Conservation (phyloP, 2,797 vertebrate species). For the Pangasius sanitwongsei region DNA sequence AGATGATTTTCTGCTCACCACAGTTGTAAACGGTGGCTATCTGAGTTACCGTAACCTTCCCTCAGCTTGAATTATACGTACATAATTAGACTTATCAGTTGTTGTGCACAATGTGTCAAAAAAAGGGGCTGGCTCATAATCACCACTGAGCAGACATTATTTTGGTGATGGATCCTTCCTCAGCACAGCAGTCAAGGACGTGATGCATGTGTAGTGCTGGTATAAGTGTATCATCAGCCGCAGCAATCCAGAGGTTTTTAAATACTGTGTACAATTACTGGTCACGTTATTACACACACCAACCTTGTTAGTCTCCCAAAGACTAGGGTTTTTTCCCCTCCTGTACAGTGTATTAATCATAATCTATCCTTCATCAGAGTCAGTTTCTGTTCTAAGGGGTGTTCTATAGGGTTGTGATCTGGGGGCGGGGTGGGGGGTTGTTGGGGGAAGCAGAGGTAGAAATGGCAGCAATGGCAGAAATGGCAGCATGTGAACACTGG, state of each 20-base stretch:
- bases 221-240: too few relatives aligned
- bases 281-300: too few relatives aligned
- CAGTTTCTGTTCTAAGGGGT: background rate
- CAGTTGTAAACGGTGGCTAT: background rate
- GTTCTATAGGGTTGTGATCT: background rate
- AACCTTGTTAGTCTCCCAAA: background rate
- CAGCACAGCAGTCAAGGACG: too few relatives aligned
- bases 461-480: background rate
- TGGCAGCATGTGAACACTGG: background rate
- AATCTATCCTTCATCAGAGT: background rate
- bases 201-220: too few relatives aligned
- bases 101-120: background rate
- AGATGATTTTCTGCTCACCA: background rate
- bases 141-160: background rate
- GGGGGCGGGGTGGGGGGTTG: too few relatives aligned
- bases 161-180: too few relatives aligned
- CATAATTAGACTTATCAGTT: background rate
- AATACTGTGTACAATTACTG: too few relatives aligned
- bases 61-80: background rate
- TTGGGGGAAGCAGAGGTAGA: background rate
- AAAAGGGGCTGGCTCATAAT: background rate
- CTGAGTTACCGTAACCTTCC: background rate
- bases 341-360: background rate
- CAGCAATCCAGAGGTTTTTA: too few relatives aligned
- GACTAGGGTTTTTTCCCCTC: background rate